Evolutionary conservation across 1,140 invertebrate species (phyloP).

Genomic region (Apis cerana): DNA sequence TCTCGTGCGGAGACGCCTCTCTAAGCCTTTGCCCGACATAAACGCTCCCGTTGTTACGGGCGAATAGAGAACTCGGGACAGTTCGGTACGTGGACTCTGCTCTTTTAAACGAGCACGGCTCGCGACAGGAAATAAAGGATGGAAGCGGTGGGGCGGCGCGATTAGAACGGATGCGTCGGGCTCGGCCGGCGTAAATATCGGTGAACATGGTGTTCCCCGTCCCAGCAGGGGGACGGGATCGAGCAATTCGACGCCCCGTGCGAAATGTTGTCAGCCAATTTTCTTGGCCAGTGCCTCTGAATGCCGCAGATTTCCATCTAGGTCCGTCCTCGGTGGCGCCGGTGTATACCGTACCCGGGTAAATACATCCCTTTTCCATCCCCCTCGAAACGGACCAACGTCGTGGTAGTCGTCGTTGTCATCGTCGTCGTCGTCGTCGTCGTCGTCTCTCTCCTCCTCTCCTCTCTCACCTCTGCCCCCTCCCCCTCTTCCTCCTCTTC

Average conservation of each 20-base stretch:
- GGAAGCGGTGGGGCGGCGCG: background rate
- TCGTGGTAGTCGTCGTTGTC: constrained; percentile 52
- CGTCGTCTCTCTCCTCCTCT: constrained; percentile 40
- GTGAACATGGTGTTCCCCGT: constrained; percentile 28
- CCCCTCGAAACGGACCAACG: constrained; percentile 59
- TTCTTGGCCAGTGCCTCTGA: constrained; percentile 82
- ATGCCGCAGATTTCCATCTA: constrained; percentile 81
- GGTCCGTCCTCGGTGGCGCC: constrained; percentile 68
- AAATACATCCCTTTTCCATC: constrained; percentile 76
- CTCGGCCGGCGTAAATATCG: constrained; percentile 58
- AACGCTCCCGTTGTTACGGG: constrained; percentile 4
- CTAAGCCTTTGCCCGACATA: constrained; percentile 57
- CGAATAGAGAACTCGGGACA: no score
- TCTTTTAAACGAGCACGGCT: no score
- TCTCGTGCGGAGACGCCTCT: constrained; percentile 62
- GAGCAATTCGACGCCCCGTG: constrained; percentile 73
- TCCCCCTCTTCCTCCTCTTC: constrained; percentile 41
- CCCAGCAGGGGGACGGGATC: constrained; percentile 43
- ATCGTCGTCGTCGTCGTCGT: constrained; percentile 48
- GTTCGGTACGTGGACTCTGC: no score
- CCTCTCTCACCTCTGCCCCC: constrained; percentile 18
- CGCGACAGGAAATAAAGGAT: background rate
- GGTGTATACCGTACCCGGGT: constrained; percentile 71
- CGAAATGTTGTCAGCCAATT: constrained; percentile 82
- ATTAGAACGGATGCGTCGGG: constrained; percentile 37